These are phyloP conservation scores for Holothuria leucospilota DNA, from an alignment of 53 echinoderm and acorn worm genomes.

Conservation along the genomic window DNA sequence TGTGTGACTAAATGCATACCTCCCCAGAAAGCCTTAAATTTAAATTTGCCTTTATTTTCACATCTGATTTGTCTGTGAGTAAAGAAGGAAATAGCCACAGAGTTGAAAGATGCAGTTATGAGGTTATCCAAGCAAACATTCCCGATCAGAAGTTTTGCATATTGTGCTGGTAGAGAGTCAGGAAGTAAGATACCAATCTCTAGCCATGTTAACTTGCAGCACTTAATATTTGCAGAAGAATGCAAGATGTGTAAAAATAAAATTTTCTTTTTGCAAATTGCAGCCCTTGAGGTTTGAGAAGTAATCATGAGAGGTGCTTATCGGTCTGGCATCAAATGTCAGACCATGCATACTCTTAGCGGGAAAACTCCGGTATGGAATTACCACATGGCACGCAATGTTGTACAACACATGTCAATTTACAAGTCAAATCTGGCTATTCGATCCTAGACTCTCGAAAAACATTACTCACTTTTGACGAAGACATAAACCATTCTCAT, in stretches of 20 bases:
- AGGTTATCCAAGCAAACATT: too few species aligned
- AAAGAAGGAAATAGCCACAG: background rate
- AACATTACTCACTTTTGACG: slow-evolving; percentile 47
- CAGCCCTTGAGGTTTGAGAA: slow-evolving; percentile 45
- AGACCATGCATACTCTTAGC: slow-evolving; percentile 33
- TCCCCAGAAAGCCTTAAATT: background rate
- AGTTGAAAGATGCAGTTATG: background rate
- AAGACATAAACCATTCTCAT: slow-evolving; percentile 6
- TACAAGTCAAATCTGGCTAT: slow-evolving; percentile 46
- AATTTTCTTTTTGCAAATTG: slow-evolving; percentile 37
- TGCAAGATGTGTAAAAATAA: slow-evolving; percentile 25
- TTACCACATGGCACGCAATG: slow-evolving; percentile 38
- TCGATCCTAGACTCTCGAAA: slow-evolving; percentile 33
- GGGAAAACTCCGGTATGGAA: slow-evolving; percentile 37
- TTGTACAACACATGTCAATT: slow-evolving; percentile 49
- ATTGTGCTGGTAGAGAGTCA: background rate
- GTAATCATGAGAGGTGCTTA: slow-evolving; percentile 43
- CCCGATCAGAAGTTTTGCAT: too few species aligned
- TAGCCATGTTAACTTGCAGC: slow-evolving; percentile 14
- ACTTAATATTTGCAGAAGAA: slow-evolving; percentile 7
- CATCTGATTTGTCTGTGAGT: background rate
- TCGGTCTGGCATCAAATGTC: slow-evolving; percentile 41
- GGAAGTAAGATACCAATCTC: slow-evolving; percentile 30
- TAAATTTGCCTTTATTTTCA: background rate
- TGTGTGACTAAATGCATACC: background rate